Evolutionary conservation across 92 coral and sea anemone species (phyloP), one percentile per base, ranked within the genome.

Genomic region (Epizoanthus fatuus): DNA sequence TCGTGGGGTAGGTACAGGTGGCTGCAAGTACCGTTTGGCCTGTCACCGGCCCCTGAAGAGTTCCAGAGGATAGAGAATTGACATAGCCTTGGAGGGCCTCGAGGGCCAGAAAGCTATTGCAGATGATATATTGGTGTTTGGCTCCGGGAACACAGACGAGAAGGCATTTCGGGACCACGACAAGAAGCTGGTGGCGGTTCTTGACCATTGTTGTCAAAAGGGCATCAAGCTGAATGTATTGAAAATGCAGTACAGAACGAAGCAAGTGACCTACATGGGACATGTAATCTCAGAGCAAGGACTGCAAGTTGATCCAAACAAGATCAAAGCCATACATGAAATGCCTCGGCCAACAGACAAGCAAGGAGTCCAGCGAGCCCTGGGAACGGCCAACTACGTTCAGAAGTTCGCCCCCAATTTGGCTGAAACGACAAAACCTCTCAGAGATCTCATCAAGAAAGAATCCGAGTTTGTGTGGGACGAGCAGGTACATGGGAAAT

Each of bases 41-140:
- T 88, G 42, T 72, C 90, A 3, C 0, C 90, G 0, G 91, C 91
- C 12, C 96, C 92, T 0, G 94, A 93, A 54, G 96, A 93, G 72
- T 93, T 90, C 57, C 94, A 93, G 62, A 81, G 91, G 51, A n/a
- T n/a, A n/a, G n/a, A 79, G 94, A 72, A 83, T 91, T 7, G 93
- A 87, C 59, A 83, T 86, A 9, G 89, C 84, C 44, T 79, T 91
- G 66, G 86, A 77, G 42, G 91, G 86, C 9, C 91, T 90, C 2
- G 82, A 89, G 17, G 94, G 96, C 0, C 79, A 77, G 42, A 90
- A 90, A 72, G 90, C 88, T 11, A 92, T 92, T 7, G 95, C 93
- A 13, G 93, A 92, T 59, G 93, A 93, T 80, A 89, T 89, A 56
- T 89, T 90, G 16, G 90, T 90, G 3, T 93, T 72, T 74, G 96